phyloP scores from a whole-genome alignment of 2,113 vertebrate species.

The Meriones unguiculatus region DNA sequence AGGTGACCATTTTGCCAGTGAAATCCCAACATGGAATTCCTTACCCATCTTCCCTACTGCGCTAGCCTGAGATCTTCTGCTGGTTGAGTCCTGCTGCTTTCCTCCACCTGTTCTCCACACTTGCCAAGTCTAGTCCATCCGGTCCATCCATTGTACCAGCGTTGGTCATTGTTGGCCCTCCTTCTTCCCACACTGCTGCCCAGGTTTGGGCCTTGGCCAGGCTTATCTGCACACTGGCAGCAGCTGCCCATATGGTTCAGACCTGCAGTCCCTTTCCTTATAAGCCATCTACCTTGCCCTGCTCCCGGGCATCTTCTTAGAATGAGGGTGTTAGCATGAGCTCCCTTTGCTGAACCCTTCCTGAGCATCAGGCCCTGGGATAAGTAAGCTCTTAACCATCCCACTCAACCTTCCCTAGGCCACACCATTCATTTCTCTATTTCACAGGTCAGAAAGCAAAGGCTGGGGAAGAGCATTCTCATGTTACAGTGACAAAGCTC shows the following conservation, averaged over 20 bases:
- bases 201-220: neutral
- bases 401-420: neutral
- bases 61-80: neutral
- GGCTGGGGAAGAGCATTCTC: neutral
- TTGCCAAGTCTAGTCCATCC: neutral
- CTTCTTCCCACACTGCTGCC: fast-evolving
- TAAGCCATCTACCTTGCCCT: no score
- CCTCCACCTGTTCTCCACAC: neutral
- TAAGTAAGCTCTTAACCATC: neutral
- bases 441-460: neutral
- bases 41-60: neutral
- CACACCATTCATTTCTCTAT: neutral
- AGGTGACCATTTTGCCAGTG: neutral
- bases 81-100: neutral
- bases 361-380: neutral
- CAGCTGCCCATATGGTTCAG: neutral
- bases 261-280: neutral
- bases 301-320: neutral
- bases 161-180: fast-evolving
- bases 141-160: no score
- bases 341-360: neutral
- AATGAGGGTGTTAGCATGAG: neutral
- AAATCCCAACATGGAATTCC: neutral
- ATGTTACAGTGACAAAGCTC: neutral
- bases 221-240: neutral